A percentile compares a stretch with the other conserved stretches of the same genome.
phyloP scores from a whole-genome alignment of 2,113 vertebrate species.

The Cettia cetti region DNA sequence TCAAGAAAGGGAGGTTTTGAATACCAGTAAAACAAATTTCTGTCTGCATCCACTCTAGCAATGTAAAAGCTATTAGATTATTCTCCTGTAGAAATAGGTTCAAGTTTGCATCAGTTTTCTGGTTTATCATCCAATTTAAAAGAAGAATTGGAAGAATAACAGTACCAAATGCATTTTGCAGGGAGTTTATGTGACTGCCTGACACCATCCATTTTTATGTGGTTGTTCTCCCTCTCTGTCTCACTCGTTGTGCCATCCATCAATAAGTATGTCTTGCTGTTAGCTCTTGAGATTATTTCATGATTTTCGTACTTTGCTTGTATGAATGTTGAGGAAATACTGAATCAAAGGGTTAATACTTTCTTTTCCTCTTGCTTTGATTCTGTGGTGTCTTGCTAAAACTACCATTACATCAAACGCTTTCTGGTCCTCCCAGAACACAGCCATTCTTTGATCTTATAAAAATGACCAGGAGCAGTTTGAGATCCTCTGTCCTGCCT shows the following conservation, averaged over 20 bases:
- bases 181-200: neutral
- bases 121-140: neutral
- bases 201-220: neutral
- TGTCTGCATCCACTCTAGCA: neutral
- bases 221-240: neutral
- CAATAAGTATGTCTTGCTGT: neutral
- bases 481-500: neutral
- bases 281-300: neutral
- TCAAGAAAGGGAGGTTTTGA: neutral
- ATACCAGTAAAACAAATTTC: neutral
- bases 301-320: neutral
- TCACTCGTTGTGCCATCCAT: neutral
- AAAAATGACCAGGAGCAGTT: neutral
- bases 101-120: neutral
- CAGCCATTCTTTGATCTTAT: slow-evolving; percentile 42
- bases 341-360: neutral
- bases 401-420: slow-evolving; percentile 42
- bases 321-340: neutral
- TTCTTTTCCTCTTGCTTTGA: neutral
- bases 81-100: neutral
- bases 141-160: neutral
- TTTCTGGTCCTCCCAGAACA: neutral
- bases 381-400: slow-evolving; percentile 40
- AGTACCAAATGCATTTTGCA: neutral
- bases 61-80: neutral